Conservation (phyloP, 2,113 vertebrate species). For the Amblyornis subalaris region DNA sequence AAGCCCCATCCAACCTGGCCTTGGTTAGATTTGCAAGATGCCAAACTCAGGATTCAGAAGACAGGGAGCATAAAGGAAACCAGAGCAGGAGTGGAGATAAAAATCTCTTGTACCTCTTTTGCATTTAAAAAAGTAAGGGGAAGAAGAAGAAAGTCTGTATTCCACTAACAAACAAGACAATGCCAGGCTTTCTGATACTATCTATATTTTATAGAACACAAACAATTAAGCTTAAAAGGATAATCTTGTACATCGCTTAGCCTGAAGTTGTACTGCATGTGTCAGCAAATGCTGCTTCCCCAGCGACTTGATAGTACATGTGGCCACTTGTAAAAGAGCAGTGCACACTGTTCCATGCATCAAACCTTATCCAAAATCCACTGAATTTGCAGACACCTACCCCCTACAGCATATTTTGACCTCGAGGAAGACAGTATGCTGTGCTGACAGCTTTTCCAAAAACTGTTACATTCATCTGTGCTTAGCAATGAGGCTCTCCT, state of each 20-base stretch:
- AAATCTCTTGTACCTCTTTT: background rate
- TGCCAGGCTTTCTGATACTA: background rate
- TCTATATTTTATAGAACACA: constrained; percentile 40
- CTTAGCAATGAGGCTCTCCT: background rate
- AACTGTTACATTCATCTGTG: background rate
- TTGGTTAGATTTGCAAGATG: background rate
- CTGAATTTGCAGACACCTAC: background rate
- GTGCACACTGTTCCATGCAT: background rate
- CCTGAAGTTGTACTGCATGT: constrained; percentile 9
- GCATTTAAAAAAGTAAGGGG: background rate
- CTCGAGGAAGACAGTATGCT: background rate
- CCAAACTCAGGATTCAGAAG: background rate
- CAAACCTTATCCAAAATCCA: background rate
- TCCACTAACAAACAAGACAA: background rate
- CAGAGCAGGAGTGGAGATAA: background rate
- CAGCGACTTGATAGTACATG: background rate
- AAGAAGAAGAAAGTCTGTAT: background rate
- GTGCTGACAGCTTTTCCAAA: background rate
- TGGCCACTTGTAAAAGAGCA: background rate
- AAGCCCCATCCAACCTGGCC: background rate
- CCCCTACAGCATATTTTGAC: background rate
- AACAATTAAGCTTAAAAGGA: constrained; percentile 49
- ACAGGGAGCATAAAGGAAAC: background rate
- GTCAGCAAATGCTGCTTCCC: constrained; percentile 42
- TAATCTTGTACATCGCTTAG: constrained; percentile 32